Evolutionary conservation across 2,113 vertebrate species (phyloP).

Genomic region (Chlorocebus sabaeus): DNA sequence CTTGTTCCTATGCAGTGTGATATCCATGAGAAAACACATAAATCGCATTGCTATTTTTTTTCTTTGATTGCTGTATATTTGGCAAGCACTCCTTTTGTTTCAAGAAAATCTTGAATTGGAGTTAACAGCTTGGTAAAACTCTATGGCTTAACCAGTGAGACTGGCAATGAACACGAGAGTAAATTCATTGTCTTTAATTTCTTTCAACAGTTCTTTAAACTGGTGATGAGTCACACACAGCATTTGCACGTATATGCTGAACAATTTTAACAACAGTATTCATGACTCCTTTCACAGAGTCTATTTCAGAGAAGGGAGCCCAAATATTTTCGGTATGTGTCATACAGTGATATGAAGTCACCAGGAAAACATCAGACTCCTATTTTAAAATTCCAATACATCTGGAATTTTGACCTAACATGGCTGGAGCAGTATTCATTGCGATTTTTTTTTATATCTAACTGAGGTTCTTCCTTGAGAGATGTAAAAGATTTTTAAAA

Average conservation of each 20-base stretch:
- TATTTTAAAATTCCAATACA: constrained; percentile 20
- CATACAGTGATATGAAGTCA: constrained; percentile 29
- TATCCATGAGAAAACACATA: not conserved
- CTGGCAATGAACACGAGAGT: constrained; percentile 39
- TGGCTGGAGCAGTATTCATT: not conserved
- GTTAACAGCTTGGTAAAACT: constrained; percentile 44
- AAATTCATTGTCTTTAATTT: constrained; percentile 12
- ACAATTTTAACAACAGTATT: constrained; percentile 13
- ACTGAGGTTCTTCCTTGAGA: constrained; percentile 26
- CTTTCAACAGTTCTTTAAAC: constrained; percentile 23
- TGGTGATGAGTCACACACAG: constrained; percentile 53
- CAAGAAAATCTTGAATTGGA: constrained; percentile 26
- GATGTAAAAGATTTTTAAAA: not conserved
- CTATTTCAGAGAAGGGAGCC: constrained; percentile 33
- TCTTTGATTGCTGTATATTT: constrained; percentile 17
- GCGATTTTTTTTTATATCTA: not conserved
- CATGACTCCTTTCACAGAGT: not conserved
- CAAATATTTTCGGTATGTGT: constrained; percentile 46
- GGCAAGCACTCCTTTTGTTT: constrained; percentile 37
- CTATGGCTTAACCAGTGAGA: constrained; percentile 4
- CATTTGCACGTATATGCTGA: not conserved
- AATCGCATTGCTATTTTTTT: not conserved
- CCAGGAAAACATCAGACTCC: constrained; percentile 36
- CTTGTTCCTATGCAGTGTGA: not conserved
- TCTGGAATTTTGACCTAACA: constrained; percentile 17